These are phyloP conservation scores for Conchocele bisecta DNA, from an alignment of 2,888 invertebrate species.

Conservation along the genomic window DNA sequence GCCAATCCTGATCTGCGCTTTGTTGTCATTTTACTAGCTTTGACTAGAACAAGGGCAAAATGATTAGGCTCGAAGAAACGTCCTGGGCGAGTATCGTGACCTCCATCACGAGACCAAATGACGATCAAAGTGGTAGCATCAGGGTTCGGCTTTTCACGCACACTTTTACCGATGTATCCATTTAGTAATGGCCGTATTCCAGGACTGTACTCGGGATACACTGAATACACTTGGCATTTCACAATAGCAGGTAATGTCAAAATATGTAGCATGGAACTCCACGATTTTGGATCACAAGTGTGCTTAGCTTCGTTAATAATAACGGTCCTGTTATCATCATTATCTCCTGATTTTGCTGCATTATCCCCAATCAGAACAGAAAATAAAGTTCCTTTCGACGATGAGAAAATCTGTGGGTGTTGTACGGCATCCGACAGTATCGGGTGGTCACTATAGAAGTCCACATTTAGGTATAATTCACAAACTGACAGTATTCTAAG, in stretches of 20 bases:
- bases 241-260: not conserved
- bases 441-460: not conserved
- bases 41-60: no score
- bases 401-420: no score
- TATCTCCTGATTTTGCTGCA: no score
- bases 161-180: not conserved
- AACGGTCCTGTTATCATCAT: no score
- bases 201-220: not conserved
- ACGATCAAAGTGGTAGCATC: no score
- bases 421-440: not conserved
- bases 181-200: not conserved
- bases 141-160: no score
- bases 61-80: slow-evolving; percentile 3
- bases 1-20: no score
- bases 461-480: not conserved
- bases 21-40: no score
- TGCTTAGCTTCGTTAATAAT: no score
- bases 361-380: no score
- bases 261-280: slow-evolving; percentile 4
- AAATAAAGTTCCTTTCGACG: no score
- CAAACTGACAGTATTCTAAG: not conserved
- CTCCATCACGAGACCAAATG: slow-evolving; percentile 5
- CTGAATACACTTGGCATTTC: not conserved
- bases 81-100: not conserved
- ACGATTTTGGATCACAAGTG: not conserved